Conservation (phyloP, 2,797 vertebrate genomes). For the Clamator glandarius region DNA sequence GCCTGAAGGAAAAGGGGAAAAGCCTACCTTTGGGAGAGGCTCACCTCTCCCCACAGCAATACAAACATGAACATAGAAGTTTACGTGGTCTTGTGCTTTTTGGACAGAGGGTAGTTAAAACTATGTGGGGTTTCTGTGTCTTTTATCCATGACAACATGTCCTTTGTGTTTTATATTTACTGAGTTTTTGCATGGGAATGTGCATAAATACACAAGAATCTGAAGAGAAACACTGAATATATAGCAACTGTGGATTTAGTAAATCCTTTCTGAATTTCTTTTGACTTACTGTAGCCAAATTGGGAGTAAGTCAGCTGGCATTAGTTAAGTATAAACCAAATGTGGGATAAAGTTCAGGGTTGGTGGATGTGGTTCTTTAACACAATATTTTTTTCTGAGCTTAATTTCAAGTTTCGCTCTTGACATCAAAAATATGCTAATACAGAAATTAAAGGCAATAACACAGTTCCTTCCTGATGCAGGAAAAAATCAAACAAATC, state of each 20-base stretch:
- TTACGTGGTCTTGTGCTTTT: neutral
- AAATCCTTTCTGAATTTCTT: neutral
- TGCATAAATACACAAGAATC: neutral
- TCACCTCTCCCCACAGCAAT: neutral
- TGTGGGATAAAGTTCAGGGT: neutral
- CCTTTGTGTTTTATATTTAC: neutral
- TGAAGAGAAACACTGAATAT: neutral
- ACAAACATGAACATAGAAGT: neutral
- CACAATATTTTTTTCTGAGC: neutral
- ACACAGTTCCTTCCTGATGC: neutral
- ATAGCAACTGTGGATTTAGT: neutral
- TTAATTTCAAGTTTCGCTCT: neutral
- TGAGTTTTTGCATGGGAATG: neutral
- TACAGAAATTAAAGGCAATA: neutral
- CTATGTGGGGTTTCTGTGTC: neutral
- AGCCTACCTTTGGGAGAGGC: neutral
- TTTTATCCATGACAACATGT: neutral
- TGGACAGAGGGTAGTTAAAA: neutral
- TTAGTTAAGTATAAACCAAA: neutral
- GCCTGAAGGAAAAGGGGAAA: neutral
- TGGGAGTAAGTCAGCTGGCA: neutral
- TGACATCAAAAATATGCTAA: neutral
- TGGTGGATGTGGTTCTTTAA: neutral
- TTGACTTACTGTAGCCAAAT: neutral
- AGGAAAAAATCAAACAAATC: neutral